A percentile compares a stretch with the other conserved stretches of the same genome.
phyloP scores from a whole-genome alignment of 2,113 vertebrate genomes.

The Stercorarius parasiticus region DNA sequence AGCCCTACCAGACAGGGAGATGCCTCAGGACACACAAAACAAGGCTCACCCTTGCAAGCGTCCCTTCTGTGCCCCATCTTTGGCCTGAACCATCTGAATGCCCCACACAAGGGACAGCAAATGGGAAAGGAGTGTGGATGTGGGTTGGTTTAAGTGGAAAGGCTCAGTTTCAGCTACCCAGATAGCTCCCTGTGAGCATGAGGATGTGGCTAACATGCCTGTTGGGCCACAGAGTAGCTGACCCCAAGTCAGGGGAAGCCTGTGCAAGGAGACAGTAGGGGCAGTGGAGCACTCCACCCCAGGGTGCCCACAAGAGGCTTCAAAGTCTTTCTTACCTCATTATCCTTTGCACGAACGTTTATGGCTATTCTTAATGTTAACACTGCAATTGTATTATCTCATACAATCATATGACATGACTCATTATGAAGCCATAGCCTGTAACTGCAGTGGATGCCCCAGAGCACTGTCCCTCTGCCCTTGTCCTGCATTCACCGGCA shows the following conservation, averaged over 20 bases:
- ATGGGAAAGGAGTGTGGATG: accelerated
- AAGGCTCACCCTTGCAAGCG: not conserved
- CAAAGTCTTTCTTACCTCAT: not conserved
- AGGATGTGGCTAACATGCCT: accelerated
- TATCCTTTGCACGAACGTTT: not conserved
- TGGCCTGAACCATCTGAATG: not conserved
- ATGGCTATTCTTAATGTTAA: not conserved
- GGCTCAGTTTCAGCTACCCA: not conserved
- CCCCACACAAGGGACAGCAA: not conserved
- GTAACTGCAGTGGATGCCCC: not conserved
- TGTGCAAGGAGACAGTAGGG: accelerated
- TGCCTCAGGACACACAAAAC: not conserved
- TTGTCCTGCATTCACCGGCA: not conserved
- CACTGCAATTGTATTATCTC: not conserved
- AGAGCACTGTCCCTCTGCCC: not conserved
- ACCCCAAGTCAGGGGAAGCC: not conserved
- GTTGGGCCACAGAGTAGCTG: accelerated
- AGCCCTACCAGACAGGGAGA: not conserved
- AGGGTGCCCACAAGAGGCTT: not conserved
- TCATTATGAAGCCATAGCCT: not conserved
- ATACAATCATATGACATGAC: not conserved
- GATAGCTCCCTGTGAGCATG: not conserved
- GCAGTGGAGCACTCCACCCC: not conserved
- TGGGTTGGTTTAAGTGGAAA: not conserved
- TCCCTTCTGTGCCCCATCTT: not conserved